These are phyloP conservation scores for Horisme vitalbata DNA, from an alignment of 2,888 invertebrate species.

Conservation along the genomic window DNA sequence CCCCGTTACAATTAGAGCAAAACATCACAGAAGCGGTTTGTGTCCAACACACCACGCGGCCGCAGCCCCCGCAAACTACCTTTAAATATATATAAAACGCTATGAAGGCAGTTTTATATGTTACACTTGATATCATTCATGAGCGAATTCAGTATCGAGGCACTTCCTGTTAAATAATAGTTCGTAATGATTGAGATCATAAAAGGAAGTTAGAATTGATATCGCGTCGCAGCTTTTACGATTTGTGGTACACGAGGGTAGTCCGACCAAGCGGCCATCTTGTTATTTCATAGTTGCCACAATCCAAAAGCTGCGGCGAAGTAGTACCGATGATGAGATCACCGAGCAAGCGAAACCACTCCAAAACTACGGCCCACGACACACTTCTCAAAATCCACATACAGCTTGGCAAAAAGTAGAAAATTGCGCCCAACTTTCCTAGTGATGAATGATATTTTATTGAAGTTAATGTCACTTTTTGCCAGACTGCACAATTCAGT, in stretches of 20 bases:
- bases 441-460: too few species aligned
- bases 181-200: constrained; percentile 55
- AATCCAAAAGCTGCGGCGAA: constrained; percentile 11
- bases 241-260: constrained; percentile 8
- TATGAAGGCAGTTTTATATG: constrained; percentile 69
- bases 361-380: constrained; percentile 41
- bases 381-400: constrained; percentile 38
- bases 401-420: constrained; percentile 45
- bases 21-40: constrained; percentile 75
- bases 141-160: constrained; percentile 63
- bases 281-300: constrained; percentile 6
- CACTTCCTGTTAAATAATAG: constrained; percentile 65
- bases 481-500: too few species aligned
- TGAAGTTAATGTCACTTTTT: too few species aligned
- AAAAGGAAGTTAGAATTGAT: constrained; percentile 51
- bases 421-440: too few species aligned
- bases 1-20: constrained; percentile 51
- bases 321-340: constrained; percentile 23
- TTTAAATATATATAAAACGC: constrained; percentile 77
- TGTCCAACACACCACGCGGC: constrained; percentile 60
- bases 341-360: constrained; percentile 40
- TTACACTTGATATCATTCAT: constrained; percentile 62
- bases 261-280: constrained; percentile 15
- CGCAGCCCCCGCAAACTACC: constrained; percentile 55
- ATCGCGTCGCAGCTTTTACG: constrained; percentile 28